These are phyloP conservation scores for Nothocercus julius DNA, from an alignment of 2,113 vertebrate genomes.

Conservation along the genomic window DNA sequence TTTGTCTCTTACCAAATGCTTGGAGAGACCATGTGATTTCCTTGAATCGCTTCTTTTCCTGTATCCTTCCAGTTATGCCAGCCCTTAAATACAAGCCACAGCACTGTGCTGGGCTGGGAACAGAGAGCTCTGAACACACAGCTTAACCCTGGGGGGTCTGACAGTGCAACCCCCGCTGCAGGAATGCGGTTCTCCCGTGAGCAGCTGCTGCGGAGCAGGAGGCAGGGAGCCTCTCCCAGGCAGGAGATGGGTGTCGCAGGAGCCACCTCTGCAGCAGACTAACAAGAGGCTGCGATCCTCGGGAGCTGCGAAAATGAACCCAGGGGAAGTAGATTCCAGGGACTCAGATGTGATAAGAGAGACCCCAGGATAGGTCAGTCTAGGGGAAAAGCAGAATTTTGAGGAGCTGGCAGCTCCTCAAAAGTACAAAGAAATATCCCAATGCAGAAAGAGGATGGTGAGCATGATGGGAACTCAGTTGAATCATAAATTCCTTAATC, in stretches of 20 bases:
- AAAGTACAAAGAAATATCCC: neutral
- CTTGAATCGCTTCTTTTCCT: neutral
- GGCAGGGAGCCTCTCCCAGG: neutral
- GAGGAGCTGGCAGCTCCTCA: neutral
- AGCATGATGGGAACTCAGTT: constrained; percentile 2
- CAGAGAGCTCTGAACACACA: neutral
- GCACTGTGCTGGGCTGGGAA: neutral
- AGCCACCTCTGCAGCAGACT: neutral
- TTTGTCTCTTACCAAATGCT: neutral
- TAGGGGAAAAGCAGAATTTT: neutral
- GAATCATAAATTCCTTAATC: constrained; percentile 44
- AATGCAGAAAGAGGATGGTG: neutral
- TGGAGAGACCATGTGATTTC: neutral
- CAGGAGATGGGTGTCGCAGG: neutral
- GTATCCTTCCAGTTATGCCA: neutral
- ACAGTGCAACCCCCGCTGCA: neutral
- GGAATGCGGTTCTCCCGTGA: neutral
- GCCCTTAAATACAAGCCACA: neutral
- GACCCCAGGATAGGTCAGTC: fast-evolving
- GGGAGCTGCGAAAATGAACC: neutral
- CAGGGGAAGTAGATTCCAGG: neutral
- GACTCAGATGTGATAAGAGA: neutral
- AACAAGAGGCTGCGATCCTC: fast-evolving
- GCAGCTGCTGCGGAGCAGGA: neutral
- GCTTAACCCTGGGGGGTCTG: neutral